These are phyloP conservation scores for Nematopogon swammerdamellus DNA, from an alignment of 2,888 invertebrate species.

Conservation along the genomic window DNA sequence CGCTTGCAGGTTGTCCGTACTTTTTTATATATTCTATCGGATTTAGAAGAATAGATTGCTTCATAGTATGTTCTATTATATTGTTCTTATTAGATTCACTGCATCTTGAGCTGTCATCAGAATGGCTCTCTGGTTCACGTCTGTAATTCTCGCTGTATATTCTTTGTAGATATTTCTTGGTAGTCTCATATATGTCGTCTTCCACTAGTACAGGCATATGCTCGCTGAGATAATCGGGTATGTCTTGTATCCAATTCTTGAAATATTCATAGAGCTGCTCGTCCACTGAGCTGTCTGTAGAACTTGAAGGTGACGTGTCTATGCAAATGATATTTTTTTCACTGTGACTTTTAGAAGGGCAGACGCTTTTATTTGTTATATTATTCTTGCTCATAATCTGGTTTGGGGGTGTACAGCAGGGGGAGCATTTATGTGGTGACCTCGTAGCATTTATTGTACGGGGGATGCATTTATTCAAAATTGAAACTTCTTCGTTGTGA, in stretches of 20 bases:
- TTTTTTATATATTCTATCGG: conserved; percentile 10
- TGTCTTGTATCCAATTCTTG: conserved; percentile 25
- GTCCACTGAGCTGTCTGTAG: conserved; percentile 10
- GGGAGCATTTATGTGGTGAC: too few species aligned
- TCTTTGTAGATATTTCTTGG: conserved; percentile 19
- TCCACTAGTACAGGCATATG: conserved; percentile 18
- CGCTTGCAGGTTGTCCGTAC: background rate
- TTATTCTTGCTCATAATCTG: too few species aligned
- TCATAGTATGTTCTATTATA: conserved; percentile 1
- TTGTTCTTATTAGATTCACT: background rate
- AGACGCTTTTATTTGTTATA: too few species aligned
- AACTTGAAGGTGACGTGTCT: background rate
- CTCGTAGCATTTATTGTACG: too few species aligned
- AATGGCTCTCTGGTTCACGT: too few species aligned
- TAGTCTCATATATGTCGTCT: conserved; percentile 20
- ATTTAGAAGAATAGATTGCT: conserved; percentile 8
- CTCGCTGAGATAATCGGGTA: conserved; percentile 21
- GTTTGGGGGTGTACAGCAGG: too few species aligned
- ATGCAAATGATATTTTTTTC: background rate
- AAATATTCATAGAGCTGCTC: conserved; percentile 19
- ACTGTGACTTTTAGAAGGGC: too few species aligned
- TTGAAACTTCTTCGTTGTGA: too few species aligned
- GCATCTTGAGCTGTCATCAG: too few species aligned
- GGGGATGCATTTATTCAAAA: too few species aligned
- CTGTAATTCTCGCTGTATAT: conserved; percentile 17